Evolutionary conservation across 2,797 vertebrate species (phyloP).

Genomic region (Chrosomus eos): DNA sequence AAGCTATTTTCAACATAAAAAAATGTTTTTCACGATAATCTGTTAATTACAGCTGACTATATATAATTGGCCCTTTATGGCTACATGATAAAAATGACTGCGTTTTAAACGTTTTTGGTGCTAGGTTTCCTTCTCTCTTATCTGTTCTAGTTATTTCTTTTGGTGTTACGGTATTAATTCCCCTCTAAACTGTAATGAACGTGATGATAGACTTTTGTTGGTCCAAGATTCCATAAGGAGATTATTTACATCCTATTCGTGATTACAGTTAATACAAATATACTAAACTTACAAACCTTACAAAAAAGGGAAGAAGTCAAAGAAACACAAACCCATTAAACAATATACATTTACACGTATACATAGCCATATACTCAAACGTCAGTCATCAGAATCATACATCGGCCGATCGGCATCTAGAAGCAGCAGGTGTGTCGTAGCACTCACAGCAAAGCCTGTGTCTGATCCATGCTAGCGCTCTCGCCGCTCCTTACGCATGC

Average conservation of each 20-base stretch:
- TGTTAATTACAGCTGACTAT: background rate
- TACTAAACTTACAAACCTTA: background rate
- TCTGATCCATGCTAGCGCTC: constrained; percentile 33
- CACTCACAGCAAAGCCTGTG: constrained; percentile 62
- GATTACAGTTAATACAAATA: constrained; percentile 40
- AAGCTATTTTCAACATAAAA: background rate
- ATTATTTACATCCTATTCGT: constrained; percentile 30
- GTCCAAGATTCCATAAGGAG: constrained; percentile 4
- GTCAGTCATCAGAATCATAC: background rate
- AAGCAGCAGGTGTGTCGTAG: constrained; percentile 66
- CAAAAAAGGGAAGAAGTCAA: background rate
- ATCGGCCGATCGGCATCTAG: constrained; percentile 55
- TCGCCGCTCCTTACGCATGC: constrained; percentile 10
- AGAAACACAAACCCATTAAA: constrained; percentile 40
- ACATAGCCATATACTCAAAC: constrained; percentile 15
- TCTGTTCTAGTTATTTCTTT: background rate
- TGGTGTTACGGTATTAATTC: background rate
- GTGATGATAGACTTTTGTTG: constrained; percentile 29
- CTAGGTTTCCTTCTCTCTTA: constrained; percentile 22
- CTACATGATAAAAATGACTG: background rate
- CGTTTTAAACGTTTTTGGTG: background rate
- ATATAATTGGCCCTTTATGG: background rate
- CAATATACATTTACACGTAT: constrained; percentile 34
- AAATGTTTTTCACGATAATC: background rate
- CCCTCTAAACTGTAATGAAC: background rate